Evolutionary conservation across 53 echinoderm and acorn worm species (phyloP).

Genomic region (Stichopus horrens): DNA sequence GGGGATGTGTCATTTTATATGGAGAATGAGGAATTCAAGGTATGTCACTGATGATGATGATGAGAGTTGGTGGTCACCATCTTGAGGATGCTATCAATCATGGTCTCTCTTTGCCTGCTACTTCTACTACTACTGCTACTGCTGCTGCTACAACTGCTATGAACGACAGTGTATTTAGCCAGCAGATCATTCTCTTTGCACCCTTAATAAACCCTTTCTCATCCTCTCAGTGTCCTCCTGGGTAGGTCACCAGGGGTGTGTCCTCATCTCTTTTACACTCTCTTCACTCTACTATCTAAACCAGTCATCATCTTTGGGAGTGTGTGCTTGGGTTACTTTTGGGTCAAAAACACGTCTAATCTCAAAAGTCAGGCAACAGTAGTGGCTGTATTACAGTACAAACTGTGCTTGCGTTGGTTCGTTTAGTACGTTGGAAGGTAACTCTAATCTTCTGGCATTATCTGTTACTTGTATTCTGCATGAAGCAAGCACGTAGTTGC

Average conservation of each 20-base stretch:
- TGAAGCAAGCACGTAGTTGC: background rate
- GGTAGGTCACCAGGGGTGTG: constrained; percentile 5
- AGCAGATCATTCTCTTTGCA: constrained; percentile 25
- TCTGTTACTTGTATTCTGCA: background rate
- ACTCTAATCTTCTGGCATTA: background rate
- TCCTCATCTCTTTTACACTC: constrained; percentile 9
- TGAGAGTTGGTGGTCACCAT: background rate
- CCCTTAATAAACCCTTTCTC: background rate
- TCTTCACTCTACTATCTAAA: background rate
- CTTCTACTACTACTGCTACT: too few relatives aligned
- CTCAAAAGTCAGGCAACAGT: too few relatives aligned
- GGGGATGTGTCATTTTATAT: constrained; percentile 45
- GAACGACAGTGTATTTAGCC: background rate
- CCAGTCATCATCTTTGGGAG: constrained; percentile 5
- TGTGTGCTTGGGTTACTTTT: background rate
- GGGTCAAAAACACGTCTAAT: background rate
- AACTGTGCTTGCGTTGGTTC: too few relatives aligned
- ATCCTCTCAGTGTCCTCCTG: background rate
- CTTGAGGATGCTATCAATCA: constrained; percentile 1
- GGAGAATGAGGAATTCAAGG: constrained; percentile 31
- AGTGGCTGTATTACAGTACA: too few relatives aligned
- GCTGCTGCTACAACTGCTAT: background rate
- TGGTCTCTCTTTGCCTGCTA: background rate
- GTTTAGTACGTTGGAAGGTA: too few relatives aligned
- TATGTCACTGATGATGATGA: background rate